Base-by-base conservation (phyloP, 2,797 vertebrate species). In the Bufotes viridis region DNA sequence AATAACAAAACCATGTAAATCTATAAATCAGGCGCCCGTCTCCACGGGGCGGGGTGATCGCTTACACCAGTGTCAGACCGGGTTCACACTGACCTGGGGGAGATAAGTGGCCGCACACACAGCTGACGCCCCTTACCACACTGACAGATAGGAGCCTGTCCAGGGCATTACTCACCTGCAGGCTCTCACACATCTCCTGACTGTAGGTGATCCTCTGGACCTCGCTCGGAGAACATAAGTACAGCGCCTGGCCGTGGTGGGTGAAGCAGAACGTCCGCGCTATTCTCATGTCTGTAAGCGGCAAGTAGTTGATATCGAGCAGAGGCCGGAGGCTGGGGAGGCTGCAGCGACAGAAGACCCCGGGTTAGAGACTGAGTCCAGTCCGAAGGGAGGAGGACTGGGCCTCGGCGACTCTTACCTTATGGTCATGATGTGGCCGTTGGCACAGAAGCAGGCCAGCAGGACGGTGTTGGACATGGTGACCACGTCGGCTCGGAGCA, bases 201-300 rank as follows among this genome's bases (percentile, higher is more conserved):
- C 98, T 99, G 94, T 97, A 99, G 0, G 98, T 98, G 91, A 99
- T 95, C 92, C 98, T 97, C 93, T 99, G 98, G 92, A 99, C 96
- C 96, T 99, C 98, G 18, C 98, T 99, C 49, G 98, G 98, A 90
- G 98, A 99, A 94, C 98, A 97, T 86, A 99, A 96, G 86, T 99
- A 99, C 57, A 99, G 93, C 0, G 98, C 98, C 92, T 99, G 98
- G 2, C 98, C 98, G 89, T 97, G 96, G 0, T 99, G 96, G 82
- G 97, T 97, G 92, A 99, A 99, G 93, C 97, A 99, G 92, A 99
- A 99, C 82, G 98, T 99, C 93, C 98, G 94, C n/a, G 98, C 98
- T 93, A 99, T 98, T 93, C 98, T 97, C 97, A 98, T 98, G 93
- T 99, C 98, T 57, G 97, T 98, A 91, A 98, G 93, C 14, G 98